Evolutionary conservation across 2,888 invertebrate species (phyloP), one percentile per base, ranked within the genome.

Genomic region (Aphelenchoides bicaudatus): DNA sequence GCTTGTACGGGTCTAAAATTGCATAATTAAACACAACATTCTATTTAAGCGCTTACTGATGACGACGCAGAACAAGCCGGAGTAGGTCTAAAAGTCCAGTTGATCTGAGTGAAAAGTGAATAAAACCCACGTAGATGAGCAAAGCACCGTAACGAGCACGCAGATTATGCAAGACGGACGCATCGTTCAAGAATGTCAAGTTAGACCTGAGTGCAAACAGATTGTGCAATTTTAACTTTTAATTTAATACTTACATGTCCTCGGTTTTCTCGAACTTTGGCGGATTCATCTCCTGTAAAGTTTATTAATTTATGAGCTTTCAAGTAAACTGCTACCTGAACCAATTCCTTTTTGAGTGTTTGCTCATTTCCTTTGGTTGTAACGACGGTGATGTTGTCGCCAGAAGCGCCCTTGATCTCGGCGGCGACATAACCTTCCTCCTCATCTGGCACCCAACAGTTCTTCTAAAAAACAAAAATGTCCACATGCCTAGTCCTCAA

Each of bases 121-220:
- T 8, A 43, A 43, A 10, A 43, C 61, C 53, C 54, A 68, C 65
- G 39, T 93, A 93, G 84, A 93, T 93, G 81, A 93, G 88, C 84
- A 91, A 88, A 86, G 87, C 86, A 85, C 89, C 90, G 86, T 93
- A 93, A 87, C 93, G 88, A 85, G 91, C 88, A 86, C 91, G 91
- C 86, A 93, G 87, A 85, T 93, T 93, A 87, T 92, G 88, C 83
- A 94, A 88, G 82, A 93, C 93, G 82, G 91, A 91, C 85, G 93
- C 93, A 85, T 93, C 93, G 86, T 94, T 94, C 85, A 93, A 88
- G 85, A 92, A 93, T 84, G 93, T 92, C 88, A 93, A 88, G 85
- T 91, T 91, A 65, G 76, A 78, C n/a, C n/a, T n/a, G n/a, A n/a
- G n/a, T n/a, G n/a, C n/a, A n/a, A n/a, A n/a, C n/a, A n/a, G n/a